phyloP scores from a whole-genome alignment of 1,140 invertebrate genomes.

The Ericerus pela region DNA sequence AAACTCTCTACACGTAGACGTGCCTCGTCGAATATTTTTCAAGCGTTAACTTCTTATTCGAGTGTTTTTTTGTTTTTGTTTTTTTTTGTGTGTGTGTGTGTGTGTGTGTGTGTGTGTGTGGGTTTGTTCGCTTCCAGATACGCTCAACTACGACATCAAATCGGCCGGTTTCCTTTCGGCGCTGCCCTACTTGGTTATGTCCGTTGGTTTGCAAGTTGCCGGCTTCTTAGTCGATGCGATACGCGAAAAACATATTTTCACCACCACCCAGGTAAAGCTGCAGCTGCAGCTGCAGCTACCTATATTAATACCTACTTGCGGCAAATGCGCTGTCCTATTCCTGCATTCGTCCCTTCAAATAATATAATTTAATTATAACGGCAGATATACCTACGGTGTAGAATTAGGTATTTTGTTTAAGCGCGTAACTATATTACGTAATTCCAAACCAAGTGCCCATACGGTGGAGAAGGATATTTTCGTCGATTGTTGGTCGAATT shows the following conservation, averaged over 20 bases:
- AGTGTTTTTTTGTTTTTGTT: too few relatives aligned
- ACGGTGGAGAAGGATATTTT: too few relatives aligned
- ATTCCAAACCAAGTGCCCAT: too few relatives aligned
- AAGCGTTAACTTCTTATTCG: background rate
- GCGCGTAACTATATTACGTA: too few relatives aligned
- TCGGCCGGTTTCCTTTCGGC: constrained; percentile 67
- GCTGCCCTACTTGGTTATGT: constrained; percentile 74
- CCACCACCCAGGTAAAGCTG: constrained; percentile 43
- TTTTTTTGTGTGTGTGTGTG: background rate
- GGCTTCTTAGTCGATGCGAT: constrained; percentile 69
- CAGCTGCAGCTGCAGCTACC: background rate
- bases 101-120: background rate
- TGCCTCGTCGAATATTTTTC: background rate
- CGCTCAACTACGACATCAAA: constrained; percentile 50
- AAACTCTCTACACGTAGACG: background rate
- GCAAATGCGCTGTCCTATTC: background rate
- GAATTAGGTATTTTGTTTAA: too few relatives aligned
- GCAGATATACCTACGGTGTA: too few relatives aligned
- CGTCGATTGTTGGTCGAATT: too few relatives aligned
- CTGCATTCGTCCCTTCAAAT: background rate
- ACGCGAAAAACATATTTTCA: constrained; percentile 42
- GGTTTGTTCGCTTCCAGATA: constrained; percentile 37
- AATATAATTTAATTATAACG: too few relatives aligned
- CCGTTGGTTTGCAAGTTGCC: constrained; percentile 55
- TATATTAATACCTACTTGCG: background rate